These are phyloP conservation scores for Tridacna gigas DNA, from an alignment of 2,888 invertebrate genomes.

Conservation along the genomic window DNA sequence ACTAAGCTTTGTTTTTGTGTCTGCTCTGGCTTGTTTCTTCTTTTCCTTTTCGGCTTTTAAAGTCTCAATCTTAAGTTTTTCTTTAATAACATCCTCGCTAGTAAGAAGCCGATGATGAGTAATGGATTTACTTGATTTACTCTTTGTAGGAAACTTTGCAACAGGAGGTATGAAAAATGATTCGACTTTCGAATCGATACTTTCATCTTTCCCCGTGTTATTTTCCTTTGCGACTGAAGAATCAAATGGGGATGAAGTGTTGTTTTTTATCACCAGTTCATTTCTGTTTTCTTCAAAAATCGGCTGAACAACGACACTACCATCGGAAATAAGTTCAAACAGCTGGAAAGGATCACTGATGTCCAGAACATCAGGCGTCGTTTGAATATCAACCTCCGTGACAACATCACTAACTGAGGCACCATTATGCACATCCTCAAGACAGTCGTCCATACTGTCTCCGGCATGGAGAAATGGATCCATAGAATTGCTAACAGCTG, in stretches of 20 bases:
- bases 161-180: slow-evolving; percentile 4
- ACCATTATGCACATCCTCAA: neutral
- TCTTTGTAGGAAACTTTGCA: slow-evolving; percentile 2
- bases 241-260: slow-evolving; percentile 5
- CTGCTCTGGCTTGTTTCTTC: neutral
- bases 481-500: neutral
- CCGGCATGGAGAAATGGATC: neutral
- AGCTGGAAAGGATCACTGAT: slow-evolving; percentile 19
- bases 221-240: slow-evolving; percentile 7
- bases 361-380: slow-evolving; percentile 10
- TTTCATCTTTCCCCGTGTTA: neutral
- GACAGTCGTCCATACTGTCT: neutral
- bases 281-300: slow-evolving; percentile 13
- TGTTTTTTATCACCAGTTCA: slow-evolving; percentile 1
- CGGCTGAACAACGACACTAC: slow-evolving; percentile 11
- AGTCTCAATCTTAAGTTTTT: neutral
- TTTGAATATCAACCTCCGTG: neutral
- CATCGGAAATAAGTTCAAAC: slow-evolving; percentile 21
- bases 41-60: slow-evolving; percentile 16
- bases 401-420: neutral
- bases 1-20: neutral
- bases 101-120: slow-evolving; percentile 42
- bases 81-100: slow-evolving; percentile 10
- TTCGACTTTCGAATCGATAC: neutral
- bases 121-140: slow-evolving; percentile 6